Percentiles rank a stretch among this genome's conserved stretches.
These are phyloP conservation scores for Antechinus stuartii DNA, from an alignment of 2,113 vertebrate genomes.

Conservation along the genomic window DNA sequence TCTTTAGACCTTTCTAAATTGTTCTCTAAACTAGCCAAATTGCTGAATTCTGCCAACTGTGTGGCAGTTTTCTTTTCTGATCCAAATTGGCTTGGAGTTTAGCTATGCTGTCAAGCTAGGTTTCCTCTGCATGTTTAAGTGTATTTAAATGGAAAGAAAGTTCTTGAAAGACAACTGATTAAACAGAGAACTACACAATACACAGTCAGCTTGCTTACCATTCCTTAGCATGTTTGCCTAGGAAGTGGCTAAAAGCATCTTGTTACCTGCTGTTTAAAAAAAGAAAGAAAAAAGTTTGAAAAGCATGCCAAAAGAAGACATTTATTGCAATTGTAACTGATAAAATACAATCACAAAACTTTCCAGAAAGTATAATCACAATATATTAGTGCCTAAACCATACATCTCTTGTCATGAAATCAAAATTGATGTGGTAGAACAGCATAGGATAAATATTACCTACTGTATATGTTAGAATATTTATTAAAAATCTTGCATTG, in stretches of 20 bases:
- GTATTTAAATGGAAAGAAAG: conserved; percentile 46
- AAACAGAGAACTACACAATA: conserved; percentile 25
- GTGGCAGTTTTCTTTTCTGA: conserved; percentile 52
- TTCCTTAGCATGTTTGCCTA: conserved; percentile 35
- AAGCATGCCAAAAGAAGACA: not conserved
- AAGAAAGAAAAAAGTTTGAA: conserved; percentile 12
- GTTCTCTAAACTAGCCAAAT: conserved; percentile 25
- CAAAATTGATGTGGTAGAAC: conserved; percentile 47
- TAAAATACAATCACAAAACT: not conserved
- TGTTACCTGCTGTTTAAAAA: conserved; percentile 13
- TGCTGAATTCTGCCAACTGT: conserved; percentile 58
- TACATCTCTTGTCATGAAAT: conserved; percentile 7
- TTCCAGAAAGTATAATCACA: conserved; percentile 5
- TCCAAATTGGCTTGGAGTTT: conserved; percentile 26
- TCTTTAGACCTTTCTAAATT: conserved; percentile 56
- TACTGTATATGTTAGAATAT: not conserved
- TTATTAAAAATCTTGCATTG: conserved; percentile 15
- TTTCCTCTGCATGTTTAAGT: conserved; percentile 55
- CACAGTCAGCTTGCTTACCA: conserved; percentile 19
- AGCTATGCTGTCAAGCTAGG: conserved; percentile 54
- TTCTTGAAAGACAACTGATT: conserved; percentile 55
- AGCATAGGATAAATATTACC: not conserved
- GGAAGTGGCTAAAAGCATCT: not conserved
- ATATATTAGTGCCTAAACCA: conserved; percentile 38
- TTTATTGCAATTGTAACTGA: not conserved